Base-by-base conservation (phyloP, 1,140 invertebrate species). In the Cylas formicarius region DNA sequence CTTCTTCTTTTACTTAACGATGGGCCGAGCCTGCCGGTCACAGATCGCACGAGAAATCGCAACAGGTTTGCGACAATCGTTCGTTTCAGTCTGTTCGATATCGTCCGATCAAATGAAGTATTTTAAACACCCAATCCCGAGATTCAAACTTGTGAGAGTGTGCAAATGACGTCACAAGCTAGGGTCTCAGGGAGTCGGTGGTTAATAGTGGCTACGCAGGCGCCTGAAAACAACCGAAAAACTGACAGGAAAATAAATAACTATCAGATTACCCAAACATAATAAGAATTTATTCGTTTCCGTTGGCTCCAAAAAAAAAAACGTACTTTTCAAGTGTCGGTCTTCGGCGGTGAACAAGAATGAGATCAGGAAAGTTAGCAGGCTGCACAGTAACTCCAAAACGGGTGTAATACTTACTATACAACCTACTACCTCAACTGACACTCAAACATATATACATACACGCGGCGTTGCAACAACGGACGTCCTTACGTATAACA, bases 361-460 rank as follows among this genome's bases (percentile, higher is more conserved):
- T 68, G 62, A 58, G 57, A 56, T 73, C 63, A 67, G 75, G 77
- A 81, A 81, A 80, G 78, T 79, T 80, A 81, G 78, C 76, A 80
- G 76, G 77, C 74, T 79, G 77, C 77, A 81, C 76, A 81, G 78
- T 80, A 48, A 75, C 75, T 72, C 71, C 75, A 50, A 66, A 66
- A 68, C 61, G 67, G 67, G 60, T 79, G 75, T 78, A 77, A 72
- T 78, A 71, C 75, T 73, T 78, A 80, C 78, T 80, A 80, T 81
- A 81, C 78, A 81, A 81, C 77, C 77, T 79, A 81, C 78, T 81
- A 81, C 78, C 78, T 81, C 78, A 80, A 68, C 70, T 67, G 67
- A 53, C 44, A 50, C 52, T 36, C 52, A 53, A 53, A 44, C 52
- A 53, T 35, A n/a, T n/a, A n/a, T n/a, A n/a, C n/a, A n/a, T n/a